Base-by-base conservation (phyloP, 1,140 invertebrate species). In the Bacillus rossius region DNA sequence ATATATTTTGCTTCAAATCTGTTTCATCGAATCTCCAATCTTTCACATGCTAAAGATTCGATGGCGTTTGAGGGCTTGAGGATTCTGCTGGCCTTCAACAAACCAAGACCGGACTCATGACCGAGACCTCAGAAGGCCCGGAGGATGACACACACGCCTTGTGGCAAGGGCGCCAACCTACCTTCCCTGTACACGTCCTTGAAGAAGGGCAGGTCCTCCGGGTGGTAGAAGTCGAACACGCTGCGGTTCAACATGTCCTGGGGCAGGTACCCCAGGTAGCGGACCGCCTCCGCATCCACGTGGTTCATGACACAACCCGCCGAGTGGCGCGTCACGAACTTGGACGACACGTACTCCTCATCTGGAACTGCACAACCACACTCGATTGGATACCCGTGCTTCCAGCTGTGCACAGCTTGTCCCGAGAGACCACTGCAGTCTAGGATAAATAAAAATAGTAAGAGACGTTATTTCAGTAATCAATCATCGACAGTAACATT, bases 141-240 rank as follows among this genome's bases (percentile, higher is more conserved):
- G n/a, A n/a, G n/a, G n/a, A n/a, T n/a, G n/a, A n/a, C n/a, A n/a
- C n/a, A n/a, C n/a, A n/a, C n/a, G n/a, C n/a, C n/a, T n/a, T n/a
- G n/a, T n/a, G n/a, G n/a, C n/a, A n/a, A n/a, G n/a, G n/a, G n/a
- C n/a, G 29, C 10, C 8, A 58, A 74, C 71, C 76, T 83, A 82
- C 94, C 84, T 71, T 81, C 85, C 74, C 91, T 84, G 73, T 96
- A 95, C 29, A 91, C 83, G 64, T 89, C 85, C 72, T 89, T 89
- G 43, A 96, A 75, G 61, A 85, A 81, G 0, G 78, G 71, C 64
- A 95, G 73, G 72, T 96, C 93, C 64, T 91, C 88, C 1, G 91
- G 89, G 74, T 95, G 91, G 69, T 93, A 96, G 65, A 92, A 87
- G 64, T 91, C 85, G 68, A 96, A 85, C 8, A 94, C 81, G 26